phyloP scores from a whole-genome alignment of 2,113 vertebrate genomes.

The Oreochromis spilurus region DNA sequence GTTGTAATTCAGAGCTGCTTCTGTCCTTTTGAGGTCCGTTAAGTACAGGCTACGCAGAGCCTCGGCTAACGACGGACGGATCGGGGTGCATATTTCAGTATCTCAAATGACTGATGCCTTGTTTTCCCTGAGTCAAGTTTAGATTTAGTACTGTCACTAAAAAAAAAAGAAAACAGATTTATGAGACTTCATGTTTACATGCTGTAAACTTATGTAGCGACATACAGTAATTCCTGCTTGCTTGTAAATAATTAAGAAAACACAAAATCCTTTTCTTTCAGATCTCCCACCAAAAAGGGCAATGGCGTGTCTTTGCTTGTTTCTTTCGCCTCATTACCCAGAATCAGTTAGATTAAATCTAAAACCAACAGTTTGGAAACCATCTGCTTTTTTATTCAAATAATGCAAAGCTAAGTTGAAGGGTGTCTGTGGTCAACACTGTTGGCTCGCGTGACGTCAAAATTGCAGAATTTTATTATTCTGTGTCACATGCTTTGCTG shows the following conservation, averaged over 20 bases:
- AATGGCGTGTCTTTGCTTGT: not conserved
- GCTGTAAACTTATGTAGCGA: not conserved
- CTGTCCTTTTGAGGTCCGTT: constrained; percentile 53
- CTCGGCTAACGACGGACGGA: not conserved
- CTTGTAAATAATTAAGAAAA: not conserved
- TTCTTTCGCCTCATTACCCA: not conserved
- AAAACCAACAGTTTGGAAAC: not conserved
- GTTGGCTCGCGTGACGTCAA: not conserved
- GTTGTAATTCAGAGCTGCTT: constrained; percentile 57
- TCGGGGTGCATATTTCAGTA: not conserved
- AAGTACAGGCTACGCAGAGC: constrained; percentile 48
- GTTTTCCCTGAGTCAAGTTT: not conserved
- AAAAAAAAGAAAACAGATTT: not conserved
- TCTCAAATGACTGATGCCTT: constrained; percentile 16
- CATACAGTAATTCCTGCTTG: not conserved
- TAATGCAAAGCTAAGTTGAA: not conserved
- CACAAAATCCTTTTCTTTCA: not conserved
- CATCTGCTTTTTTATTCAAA: not conserved
- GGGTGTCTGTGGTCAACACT: not conserved
- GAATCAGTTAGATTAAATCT: not conserved
- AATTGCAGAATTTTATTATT: not conserved
- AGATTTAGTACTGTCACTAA: not conserved
- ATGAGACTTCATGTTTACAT: not conserved
- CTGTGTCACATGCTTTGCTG: not conserved
- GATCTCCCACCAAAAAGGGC: not conserved